Evolutionary conservation across 2,113 vertebrate species (phyloP), one percentile per base, ranked within the genome.

Genomic region (Siniperca chuatsi): DNA sequence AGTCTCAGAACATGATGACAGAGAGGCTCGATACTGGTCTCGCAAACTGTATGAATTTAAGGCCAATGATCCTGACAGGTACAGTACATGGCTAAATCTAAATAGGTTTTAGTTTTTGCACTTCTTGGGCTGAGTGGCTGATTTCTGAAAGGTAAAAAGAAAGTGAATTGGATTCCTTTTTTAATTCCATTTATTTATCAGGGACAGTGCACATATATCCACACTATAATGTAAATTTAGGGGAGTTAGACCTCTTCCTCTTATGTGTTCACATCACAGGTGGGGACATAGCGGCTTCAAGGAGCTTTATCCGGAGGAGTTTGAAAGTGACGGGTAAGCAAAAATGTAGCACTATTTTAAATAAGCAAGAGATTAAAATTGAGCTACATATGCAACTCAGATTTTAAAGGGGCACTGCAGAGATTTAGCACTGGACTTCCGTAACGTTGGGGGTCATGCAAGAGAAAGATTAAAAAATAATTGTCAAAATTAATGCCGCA

Each of bases 271-370:
- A 10, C 42, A 50, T 71, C 42, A 66, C 89, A 96, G 95, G 79
- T 96, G 98, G 98, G 98, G 98, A 82, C 98, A 99, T 88, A 99
- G 97, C 91, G 98, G 98, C n/a, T 99, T 98, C 88, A 99, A 97
- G 92, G 98, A 99, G 91, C 92, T 99, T 81, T 99, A 99, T 82
- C 98, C 98, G 25, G 98, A 99, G 84, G 97, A 99, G 88, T 99
- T 99, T 91, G 93, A 97, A 82, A 96, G 96, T n/a, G 97, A 97
- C 69, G 92, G 97, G 98, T 99, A 96, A 96, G 80, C 25, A 80
- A 61, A 82, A 61, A 55, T 65, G 20, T 54, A 58, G 37, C 64
- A 64, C 21, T 54, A 15, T 23, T 67, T 29, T 16, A 46, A 58
- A 55, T 46, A 44, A 61, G 12, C 8, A n/a, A 57, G 25, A 33